A percentile compares a stretch with the other conserved stretches of the same genome.
Evolutionary conservation across 1,140 invertebrate species (phyloP).

Genomic region (Drosophila sulfurigaster): DNA sequence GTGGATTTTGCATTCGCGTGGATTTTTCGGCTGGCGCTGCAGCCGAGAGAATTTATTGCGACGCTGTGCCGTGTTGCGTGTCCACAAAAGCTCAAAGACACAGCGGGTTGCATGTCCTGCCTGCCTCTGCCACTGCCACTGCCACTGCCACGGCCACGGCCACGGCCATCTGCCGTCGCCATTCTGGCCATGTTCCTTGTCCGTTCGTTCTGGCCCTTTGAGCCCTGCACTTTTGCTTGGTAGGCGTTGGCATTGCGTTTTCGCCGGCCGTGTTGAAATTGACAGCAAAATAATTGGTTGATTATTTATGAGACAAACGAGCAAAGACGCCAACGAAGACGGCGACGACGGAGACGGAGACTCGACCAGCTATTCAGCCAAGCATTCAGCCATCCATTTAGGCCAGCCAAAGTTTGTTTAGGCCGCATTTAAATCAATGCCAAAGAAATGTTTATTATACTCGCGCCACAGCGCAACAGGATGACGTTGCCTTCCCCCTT

Average conservation of each 20-base stretch:
- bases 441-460: conserved; percentile 40
- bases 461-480: conserved; percentile 2
- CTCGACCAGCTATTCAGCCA: background rate
- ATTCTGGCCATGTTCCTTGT: conserved; percentile 1
- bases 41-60: conserved; percentile 70
- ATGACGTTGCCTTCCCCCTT: background rate
- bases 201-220: background rate
- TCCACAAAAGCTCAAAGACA: conserved; percentile 42
- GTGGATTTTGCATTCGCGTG: conserved; percentile 43
- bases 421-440: conserved; percentile 54
- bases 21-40: conserved; percentile 59
- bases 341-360: background rate
- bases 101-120: conserved; percentile 76
- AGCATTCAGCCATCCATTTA: conserved; percentile 10
- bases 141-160: background rate
- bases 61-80: conserved; percentile 74
- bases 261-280: conserved; percentile 83
- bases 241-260: conserved; percentile 75
- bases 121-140: background rate
- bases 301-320: conserved; percentile 80
- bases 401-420: conserved; percentile 56
- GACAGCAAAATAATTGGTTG: conserved; percentile 84
- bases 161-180: conserved; percentile 17
- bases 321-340: conserved; percentile 25
- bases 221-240: conserved; percentile 26